phyloP scores from a whole-genome alignment of 2,113 vertebrate species.

The Gila orcuttii region DNA sequence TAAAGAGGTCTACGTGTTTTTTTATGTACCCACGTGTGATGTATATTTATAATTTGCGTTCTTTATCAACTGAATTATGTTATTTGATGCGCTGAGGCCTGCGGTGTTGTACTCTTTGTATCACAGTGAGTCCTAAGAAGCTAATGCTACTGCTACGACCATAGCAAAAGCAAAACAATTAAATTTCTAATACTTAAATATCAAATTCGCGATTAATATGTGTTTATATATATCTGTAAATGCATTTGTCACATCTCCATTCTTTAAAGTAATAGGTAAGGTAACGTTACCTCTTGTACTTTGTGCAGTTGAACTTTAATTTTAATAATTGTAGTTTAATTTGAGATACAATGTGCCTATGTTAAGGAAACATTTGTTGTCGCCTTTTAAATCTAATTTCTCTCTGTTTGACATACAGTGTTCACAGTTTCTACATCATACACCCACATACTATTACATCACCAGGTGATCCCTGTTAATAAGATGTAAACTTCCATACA shows the following conservation, averaged over 20 bases:
- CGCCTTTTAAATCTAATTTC: neutral
- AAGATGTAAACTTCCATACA: no score
- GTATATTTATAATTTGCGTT: neutral
- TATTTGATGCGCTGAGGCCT: neutral
- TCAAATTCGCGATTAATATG: neutral
- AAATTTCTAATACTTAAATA: neutral
- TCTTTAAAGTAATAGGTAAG: neutral
- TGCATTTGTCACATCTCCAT: neutral
- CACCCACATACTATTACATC: neutral
- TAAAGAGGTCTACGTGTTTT: neutral
- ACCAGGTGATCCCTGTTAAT: no score
- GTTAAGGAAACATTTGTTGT: neutral
- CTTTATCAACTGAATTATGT: neutral
- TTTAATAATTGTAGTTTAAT: no score
- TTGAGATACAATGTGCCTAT: no score
- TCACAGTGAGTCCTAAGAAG: neutral
- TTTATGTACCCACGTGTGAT: no score
- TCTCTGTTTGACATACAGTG: neutral
- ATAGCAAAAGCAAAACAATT: neutral
- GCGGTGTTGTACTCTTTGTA: constrained; percentile 26
- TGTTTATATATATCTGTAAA: neutral
- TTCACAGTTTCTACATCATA: neutral
- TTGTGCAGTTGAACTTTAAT: no score
- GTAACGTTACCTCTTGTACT: neutral
- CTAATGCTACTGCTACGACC: constrained; percentile 28